Evolutionary conservation across 1,140 invertebrate genomes (phyloP).

Genomic region (Bactericera cockerelli): DNA sequence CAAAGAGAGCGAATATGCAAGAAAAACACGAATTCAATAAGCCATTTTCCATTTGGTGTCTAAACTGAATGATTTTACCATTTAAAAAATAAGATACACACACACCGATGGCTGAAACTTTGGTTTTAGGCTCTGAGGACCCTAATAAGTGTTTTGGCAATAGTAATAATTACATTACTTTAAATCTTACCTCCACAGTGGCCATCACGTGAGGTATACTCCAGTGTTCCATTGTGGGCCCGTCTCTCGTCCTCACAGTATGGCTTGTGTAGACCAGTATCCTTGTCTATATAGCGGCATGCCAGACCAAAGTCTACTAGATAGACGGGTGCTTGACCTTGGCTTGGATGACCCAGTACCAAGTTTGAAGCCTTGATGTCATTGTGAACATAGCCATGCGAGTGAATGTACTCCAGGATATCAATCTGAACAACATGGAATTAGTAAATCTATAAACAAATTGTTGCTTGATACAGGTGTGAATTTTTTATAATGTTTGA

Average conservation of each 20-base stretch:
- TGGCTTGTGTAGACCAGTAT: constrained; percentile 72
- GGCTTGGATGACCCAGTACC: constrained; percentile 34
- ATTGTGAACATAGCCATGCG: constrained; percentile 76
- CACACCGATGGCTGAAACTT: too few species aligned
- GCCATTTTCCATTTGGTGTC: too few species aligned
- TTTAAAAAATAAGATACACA: too few species aligned
- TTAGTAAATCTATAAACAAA: too few species aligned
- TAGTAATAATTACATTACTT: too few species aligned
- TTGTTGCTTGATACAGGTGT: too few species aligned
- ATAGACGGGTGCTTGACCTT: constrained; percentile 51
- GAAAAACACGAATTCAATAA: too few species aligned
- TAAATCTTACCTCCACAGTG: constrained; percentile 62
- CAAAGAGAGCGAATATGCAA: too few species aligned
- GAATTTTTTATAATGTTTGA: too few species aligned
- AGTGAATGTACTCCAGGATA: constrained; percentile 76
- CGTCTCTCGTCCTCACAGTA: constrained; percentile 74
- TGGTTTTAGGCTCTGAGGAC: too few species aligned
- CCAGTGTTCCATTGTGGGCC: constrained; percentile 90
- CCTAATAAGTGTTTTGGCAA: too few species aligned
- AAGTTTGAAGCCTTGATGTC: constrained; percentile 91
- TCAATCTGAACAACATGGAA: constrained; percentile 43
- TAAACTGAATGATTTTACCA: too few species aligned
- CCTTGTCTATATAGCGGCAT: constrained; percentile 56
- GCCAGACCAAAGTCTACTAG: constrained; percentile 89
- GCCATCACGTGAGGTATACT: constrained; percentile 90